Conservation (phyloP, 2,113 vertebrate genomes). For the Peucedramus taeniatus region DNA sequence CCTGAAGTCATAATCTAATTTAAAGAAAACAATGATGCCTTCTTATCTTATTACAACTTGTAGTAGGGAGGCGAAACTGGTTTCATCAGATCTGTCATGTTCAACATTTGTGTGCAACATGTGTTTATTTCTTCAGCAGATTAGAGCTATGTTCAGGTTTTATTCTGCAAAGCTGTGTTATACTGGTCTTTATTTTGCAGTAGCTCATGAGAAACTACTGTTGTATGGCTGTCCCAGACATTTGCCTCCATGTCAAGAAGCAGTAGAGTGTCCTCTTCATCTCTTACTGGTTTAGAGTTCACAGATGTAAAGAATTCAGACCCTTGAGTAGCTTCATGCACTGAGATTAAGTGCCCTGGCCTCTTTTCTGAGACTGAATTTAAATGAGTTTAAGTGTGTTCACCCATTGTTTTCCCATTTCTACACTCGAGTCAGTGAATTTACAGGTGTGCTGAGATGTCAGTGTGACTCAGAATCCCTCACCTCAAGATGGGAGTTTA, state of each 20-base stretch:
- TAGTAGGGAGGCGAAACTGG: neutral
- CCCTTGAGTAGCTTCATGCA: neutral
- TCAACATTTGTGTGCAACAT: neutral
- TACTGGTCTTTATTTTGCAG: neutral
- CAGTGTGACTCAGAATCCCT: neutral
- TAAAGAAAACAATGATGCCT: neutral
- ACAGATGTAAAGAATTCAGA: neutral
- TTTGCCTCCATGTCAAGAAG: neutral
- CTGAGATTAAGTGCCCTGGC: neutral
- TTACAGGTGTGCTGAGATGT: neutral
- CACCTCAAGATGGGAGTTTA: neutral
- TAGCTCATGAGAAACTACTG: neutral
- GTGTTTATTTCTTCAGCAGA: neutral
- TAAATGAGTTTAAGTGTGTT: neutral
- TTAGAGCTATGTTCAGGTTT: neutral
- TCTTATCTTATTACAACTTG: neutral
- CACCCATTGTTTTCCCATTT: neutral
- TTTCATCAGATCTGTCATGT: neutral
- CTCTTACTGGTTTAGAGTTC: neutral
- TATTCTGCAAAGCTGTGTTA: neutral
- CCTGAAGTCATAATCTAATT: neutral
- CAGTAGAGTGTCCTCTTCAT: neutral
- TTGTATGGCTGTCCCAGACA: neutral
- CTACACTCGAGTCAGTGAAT: neutral
- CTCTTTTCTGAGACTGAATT: neutral